These are phyloP conservation scores for Cyclina sinensis DNA, from an alignment of 1,140 invertebrate species.

Conservation along the genomic window DNA sequence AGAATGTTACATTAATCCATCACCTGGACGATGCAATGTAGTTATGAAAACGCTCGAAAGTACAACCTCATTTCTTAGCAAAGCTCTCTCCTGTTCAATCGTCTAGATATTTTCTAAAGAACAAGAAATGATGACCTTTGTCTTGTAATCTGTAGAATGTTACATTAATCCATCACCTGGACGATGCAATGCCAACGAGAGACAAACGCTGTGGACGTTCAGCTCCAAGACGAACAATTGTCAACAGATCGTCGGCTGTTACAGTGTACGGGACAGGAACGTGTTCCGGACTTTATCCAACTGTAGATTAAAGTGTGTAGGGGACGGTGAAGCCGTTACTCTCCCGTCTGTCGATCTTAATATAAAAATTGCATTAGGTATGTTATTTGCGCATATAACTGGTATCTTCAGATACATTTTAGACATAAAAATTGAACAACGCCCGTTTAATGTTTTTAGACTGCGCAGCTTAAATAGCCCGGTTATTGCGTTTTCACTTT, in stretches of 20 bases:
- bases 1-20: conserved; percentile 57
- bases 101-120: too few species aligned
- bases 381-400: too few species aligned
- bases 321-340: neutral
- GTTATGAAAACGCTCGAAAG: too few species aligned
- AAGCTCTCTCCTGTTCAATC: too few species aligned
- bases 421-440: too few species aligned
- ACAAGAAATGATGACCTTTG: neutral
- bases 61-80: too few species aligned
- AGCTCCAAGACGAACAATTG: conserved; percentile 49
- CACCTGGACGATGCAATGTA: conserved; percentile 47
- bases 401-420: too few species aligned
- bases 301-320: neutral
- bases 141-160: conserved; percentile 39
- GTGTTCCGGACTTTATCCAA: conserved; percentile 36
- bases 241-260: conserved; percentile 49
- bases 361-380: conserved; percentile 34
- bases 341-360: neutral
- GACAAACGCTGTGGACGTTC: conserved; percentile 27
- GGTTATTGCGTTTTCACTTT: too few species aligned
- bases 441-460: too few species aligned
- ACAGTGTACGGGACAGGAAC: conserved; percentile 53
- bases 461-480: too few species aligned
- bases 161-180: conserved; percentile 50
- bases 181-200: conserved; percentile 16